phyloP scores from a whole-genome alignment of 2,113 vertebrate species.

The Oceanites oceanicus region DNA sequence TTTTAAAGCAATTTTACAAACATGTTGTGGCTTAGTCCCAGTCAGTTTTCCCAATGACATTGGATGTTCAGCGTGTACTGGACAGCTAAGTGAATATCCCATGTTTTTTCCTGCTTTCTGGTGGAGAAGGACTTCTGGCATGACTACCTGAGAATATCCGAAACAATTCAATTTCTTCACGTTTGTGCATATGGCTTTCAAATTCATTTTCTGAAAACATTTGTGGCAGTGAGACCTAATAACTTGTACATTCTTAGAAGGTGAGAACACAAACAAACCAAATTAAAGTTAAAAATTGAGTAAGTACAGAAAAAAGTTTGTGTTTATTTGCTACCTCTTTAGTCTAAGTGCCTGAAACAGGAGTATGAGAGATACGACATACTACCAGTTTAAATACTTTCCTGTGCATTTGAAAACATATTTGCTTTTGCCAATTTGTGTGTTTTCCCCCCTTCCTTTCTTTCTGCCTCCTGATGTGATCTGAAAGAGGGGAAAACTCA shows the following conservation, averaged over 20 bases:
- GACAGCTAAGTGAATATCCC: neutral
- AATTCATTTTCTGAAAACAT: slow-evolving; percentile 20
- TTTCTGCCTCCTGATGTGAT: neutral
- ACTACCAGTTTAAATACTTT: neutral
- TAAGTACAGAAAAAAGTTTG: neutral
- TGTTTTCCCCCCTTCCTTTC: neutral
- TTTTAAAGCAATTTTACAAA: neutral
- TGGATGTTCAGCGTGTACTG: neutral
- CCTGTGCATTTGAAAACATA: neutral
- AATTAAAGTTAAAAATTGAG: slow-evolving; percentile 8
- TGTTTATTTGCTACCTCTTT: neutral
- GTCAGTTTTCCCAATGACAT: neutral
- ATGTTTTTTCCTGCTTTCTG: neutral
- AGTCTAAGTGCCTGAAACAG: neutral
- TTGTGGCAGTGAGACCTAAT: slow-evolving; percentile 7
- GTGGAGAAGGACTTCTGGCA: neutral
- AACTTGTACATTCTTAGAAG: slow-evolving; percentile 20
- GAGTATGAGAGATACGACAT: neutral
- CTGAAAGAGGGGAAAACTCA: neutral
- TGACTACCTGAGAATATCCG: neutral
- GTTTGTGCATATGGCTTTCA: neutral
- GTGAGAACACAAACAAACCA: neutral
- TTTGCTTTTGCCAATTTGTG: neutral
- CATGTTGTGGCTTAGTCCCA: neutral
- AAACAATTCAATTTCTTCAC: neutral